A percentile compares a stretch with the other conserved stretches of the same genome.
Evolutionary conservation across 2,888 invertebrate genomes (phyloP).

Genomic region (Pristionchus fissidentatus): DNA sequence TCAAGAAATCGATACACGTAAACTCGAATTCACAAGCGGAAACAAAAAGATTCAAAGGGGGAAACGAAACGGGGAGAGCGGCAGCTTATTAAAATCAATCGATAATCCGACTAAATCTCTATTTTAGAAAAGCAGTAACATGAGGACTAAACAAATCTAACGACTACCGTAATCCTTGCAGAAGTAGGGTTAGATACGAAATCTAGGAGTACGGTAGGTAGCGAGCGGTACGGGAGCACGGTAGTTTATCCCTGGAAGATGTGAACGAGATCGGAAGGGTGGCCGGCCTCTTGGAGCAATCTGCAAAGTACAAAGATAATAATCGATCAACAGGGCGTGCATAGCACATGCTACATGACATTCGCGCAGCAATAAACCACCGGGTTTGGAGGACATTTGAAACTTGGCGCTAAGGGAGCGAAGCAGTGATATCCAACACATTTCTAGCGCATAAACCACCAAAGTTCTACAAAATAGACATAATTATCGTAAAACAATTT

Average conservation of each 20-base stretch:
- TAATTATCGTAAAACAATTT: neutral
- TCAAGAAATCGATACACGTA: too few relatives aligned
- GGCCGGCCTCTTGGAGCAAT: slow-evolving; percentile 33
- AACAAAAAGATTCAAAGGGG: too few relatives aligned
- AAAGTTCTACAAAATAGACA: neutral
- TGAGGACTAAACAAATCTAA: slow-evolving; percentile 4
- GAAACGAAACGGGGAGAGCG: too few relatives aligned
- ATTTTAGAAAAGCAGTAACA: too few relatives aligned
- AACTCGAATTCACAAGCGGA: too few relatives aligned
- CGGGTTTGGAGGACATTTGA: neutral
- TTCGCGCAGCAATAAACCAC: too few relatives aligned
- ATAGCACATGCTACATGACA: neutral
- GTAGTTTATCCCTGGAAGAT: slow-evolving; percentile 53
- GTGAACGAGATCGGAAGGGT: slow-evolving; percentile 27
- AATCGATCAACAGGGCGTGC: neutral
- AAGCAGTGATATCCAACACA: neutral
- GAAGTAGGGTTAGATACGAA: too few relatives aligned
- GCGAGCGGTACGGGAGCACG: slow-evolving; percentile 57
- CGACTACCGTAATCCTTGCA: slow-evolving; percentile 13
- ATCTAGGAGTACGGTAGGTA: slow-evolving; percentile 22
- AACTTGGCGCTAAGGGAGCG: neutral
- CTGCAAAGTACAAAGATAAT: neutral
- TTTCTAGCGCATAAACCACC: neutral
- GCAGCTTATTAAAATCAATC: too few relatives aligned
- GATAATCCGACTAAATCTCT: too few relatives aligned